These are phyloP conservation scores for Cavia aperea DNA, from an alignment of 2,113 vertebrate genomes.

Conservation along the genomic window DNA sequence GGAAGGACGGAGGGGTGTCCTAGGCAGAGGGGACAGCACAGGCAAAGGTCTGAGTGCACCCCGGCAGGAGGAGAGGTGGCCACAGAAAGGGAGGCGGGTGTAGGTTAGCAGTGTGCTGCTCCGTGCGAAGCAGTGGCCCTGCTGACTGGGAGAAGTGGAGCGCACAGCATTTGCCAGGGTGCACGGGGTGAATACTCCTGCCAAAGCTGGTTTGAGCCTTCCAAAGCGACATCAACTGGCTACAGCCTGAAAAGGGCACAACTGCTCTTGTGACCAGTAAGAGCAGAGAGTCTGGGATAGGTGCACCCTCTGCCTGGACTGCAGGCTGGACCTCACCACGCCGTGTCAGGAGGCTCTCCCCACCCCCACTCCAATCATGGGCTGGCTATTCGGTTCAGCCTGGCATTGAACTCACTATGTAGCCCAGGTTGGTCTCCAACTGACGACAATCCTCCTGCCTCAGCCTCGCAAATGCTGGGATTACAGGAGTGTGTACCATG, in stretches of 20 bases:
- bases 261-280: background rate
- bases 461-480: background rate
- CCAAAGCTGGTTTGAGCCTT: background rate
- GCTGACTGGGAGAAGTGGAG: too few species aligned
- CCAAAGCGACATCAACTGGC: background rate
- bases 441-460: background rate
- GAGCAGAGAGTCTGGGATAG: background rate
- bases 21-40: too few species aligned
- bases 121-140: background rate
- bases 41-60: background rate
- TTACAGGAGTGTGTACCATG: background rate
- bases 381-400: background rate
- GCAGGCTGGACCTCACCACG: background rate
- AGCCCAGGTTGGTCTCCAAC: background rate
- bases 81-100: background rate
- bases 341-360: background rate
- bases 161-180: background rate
- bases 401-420: background rate
- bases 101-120: background rate
- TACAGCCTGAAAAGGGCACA: background rate
- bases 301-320: background rate
- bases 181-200: background rate
- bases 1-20: background rate
- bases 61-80: too few species aligned
- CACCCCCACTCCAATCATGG: background rate